A percentile compares a stretch with the other conserved stretches of the same genome.
Conservation (phyloP, 2,888 invertebrate species). For the Stenodema calcarata region DNA sequence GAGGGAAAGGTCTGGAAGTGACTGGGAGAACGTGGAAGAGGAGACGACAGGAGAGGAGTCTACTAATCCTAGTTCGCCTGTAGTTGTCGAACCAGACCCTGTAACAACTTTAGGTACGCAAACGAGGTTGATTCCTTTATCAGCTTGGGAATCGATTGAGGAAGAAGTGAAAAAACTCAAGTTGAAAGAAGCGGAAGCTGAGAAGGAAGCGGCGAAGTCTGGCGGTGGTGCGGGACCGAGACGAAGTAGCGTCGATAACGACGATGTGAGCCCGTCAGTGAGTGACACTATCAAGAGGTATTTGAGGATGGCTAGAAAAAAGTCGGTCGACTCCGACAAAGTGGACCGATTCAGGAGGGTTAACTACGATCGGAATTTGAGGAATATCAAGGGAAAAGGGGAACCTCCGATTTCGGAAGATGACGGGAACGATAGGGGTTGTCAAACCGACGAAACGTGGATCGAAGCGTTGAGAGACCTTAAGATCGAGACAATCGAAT, state of each 20-base stretch:
- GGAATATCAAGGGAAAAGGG: constrained; percentile 82
- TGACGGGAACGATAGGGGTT: constrained; percentile 76
- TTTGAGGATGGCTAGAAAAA: constrained; percentile 85
- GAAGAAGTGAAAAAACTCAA: constrained; percentile 63
- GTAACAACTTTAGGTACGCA: constrained; percentile 68
- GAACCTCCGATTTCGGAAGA: constrained; percentile 79
- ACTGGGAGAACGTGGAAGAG: constrained; percentile 53
- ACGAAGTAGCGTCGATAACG: constrained; percentile 80
- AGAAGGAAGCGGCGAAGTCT: constrained; percentile 60
- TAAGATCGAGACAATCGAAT: constrained; percentile 68
- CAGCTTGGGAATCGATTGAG: constrained; percentile 64
- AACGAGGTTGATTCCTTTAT: constrained; percentile 69
- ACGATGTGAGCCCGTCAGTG: constrained; percentile 85
- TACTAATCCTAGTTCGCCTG: constrained; percentile 64
- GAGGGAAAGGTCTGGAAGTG: constrained; percentile 52
- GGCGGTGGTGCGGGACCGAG: constrained; percentile 22
- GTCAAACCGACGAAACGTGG: constrained; percentile 81
- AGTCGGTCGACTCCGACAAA: constrained; percentile 81
- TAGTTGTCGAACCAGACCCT: constrained; percentile 69
- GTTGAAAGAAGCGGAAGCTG: constrained; percentile 64
- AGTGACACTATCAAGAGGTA: constrained; percentile 87
- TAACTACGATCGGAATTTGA: constrained; percentile 83
- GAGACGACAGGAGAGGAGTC: constrained; percentile 57
- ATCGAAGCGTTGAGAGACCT: constrained; percentile 71
- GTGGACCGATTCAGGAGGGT: constrained; percentile 84